Conservation (phyloP, 2,113 vertebrate species). For the Mesocricetus auratus region DNA sequence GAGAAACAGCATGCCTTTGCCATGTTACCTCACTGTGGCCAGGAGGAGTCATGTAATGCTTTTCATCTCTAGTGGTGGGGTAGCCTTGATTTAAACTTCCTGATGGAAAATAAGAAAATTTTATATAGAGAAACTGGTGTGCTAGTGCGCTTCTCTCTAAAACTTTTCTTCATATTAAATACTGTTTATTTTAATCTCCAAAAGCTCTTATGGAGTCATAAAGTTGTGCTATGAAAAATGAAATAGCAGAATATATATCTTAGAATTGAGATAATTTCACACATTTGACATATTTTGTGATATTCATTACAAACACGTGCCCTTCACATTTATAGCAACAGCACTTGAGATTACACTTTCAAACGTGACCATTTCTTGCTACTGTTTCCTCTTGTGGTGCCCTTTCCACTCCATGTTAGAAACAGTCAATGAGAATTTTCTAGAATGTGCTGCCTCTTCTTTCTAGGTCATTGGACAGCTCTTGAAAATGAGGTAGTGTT, state of each 20-base stretch:
- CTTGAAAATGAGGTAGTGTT: neutral
- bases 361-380: neutral
- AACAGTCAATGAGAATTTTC: neutral
- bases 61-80: neutral
- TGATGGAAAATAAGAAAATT: neutral
- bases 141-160: neutral
- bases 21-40: neutral
- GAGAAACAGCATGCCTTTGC: neutral
- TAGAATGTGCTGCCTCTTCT: neutral
- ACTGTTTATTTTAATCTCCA: neutral
- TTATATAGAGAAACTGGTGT: neutral
- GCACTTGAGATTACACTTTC: too few species aligned
- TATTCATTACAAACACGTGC: neutral
- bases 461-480: neutral
- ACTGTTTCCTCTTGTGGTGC: neutral
- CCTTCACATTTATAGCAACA: neutral
- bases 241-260: neutral
- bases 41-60: neutral
- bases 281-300: neutral
- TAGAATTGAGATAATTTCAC: neutral
- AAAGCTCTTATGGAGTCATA: neutral
- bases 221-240: neutral
- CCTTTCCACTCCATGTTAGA: neutral
- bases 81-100: conserved; percentile 31
- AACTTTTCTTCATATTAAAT: neutral